These are phyloP conservation scores for Poeciliopsis occidentalis DNA, from an alignment of 2,113 vertebrate species.

Conservation along the genomic window DNA sequence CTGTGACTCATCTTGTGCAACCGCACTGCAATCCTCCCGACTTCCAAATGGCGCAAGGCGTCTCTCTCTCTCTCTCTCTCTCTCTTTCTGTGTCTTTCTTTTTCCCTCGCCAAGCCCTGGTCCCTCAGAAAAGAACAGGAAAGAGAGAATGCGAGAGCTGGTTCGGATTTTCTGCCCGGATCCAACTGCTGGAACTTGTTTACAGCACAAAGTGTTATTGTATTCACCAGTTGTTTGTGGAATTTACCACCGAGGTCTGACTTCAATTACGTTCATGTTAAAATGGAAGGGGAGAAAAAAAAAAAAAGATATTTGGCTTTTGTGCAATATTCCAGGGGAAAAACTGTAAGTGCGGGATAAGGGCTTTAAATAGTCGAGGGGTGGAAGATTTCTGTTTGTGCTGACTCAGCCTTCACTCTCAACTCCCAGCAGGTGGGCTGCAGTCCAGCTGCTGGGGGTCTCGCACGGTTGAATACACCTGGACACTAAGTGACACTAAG, in stretches of 20 bases:
- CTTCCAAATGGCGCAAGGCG: conserved; percentile 13
- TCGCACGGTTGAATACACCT: conserved; percentile 21
- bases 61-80: not conserved
- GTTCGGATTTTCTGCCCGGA: conserved; percentile 69
- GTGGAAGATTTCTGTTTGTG: not conserved
- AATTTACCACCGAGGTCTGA: conserved; percentile 39
- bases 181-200: conserved; percentile 72
- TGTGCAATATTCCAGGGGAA: not conserved
- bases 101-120: conserved; percentile 31
- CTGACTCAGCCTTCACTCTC: not conserved
- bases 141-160: conserved; percentile 42
- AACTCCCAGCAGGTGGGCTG: conserved; percentile 11
- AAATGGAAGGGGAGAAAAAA: not conserved
- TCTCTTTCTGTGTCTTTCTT: too few relatives aligned
- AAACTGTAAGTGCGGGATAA: not conserved
- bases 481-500: conserved; percentile 20
- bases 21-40: conserved; percentile 5
- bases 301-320: conserved; percentile 1
- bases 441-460: conserved; percentile 32
- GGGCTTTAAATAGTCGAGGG: not conserved
- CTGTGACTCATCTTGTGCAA: not conserved
- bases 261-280: conserved; percentile 28
- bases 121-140: conserved; percentile 38
- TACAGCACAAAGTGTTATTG: conserved; percentile 62
- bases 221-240: conserved; percentile 41